Conservation (phyloP, 1,140 invertebrate genomes). For the Leptopilina clavipes region DNA sequence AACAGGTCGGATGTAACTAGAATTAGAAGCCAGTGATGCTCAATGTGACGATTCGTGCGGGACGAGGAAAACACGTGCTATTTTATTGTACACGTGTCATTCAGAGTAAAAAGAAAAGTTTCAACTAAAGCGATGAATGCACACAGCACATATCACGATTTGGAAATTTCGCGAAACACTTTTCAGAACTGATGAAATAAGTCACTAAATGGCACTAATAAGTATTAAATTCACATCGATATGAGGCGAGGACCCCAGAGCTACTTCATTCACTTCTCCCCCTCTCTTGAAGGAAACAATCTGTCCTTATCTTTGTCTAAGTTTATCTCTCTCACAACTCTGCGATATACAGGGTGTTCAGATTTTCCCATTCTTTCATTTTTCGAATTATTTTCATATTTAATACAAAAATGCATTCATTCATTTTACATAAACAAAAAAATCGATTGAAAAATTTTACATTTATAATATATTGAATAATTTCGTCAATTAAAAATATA, state of each 20-base stretch:
- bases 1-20: not conserved
- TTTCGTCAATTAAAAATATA: no score
- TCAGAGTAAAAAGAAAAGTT: not conserved
- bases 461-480: no score
- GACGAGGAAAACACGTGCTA: slow-evolving; percentile 46
- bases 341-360: slow-evolving; percentile 6
- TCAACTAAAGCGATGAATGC: slow-evolving; percentile 18
- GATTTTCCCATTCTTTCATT: not conserved
- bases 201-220: slow-evolving; percentile 35
- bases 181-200: slow-evolving; percentile 48
- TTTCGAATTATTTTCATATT: no score
- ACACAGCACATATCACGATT: slow-evolving; percentile 34
- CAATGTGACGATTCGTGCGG: not conserved
- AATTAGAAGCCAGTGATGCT: slow-evolving; percentile 23
- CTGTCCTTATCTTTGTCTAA: not conserved
- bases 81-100: slow-evolving; percentile 29
- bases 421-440: no score
- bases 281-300: slow-evolving; percentile 26
- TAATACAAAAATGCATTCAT: no score
- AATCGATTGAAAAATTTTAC: no score
- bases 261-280: slow-evolving; percentile 54
- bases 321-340: not conserved
- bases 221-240: slow-evolving; percentile 51
- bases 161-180: slow-evolving; percentile 28
- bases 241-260: slow-evolving; percentile 43